Evolutionary conservation across 2,113 vertebrate species (phyloP).

Genomic region (Psittacula cyanocephala): DNA sequence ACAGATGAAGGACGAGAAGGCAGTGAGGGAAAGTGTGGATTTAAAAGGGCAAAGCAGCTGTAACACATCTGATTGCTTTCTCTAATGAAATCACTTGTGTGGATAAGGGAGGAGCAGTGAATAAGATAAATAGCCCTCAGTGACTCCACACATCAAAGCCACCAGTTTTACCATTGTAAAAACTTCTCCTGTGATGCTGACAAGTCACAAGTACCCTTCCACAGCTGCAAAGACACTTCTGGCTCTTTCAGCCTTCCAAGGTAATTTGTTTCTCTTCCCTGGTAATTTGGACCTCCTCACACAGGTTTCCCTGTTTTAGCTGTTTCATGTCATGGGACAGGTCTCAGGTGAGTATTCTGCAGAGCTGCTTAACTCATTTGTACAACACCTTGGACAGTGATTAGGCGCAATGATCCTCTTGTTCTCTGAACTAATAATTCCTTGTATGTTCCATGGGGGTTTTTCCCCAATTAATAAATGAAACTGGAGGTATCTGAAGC

Average conservation of each 20-base stretch:
- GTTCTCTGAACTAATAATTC: background rate
- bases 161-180: background rate
- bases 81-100: background rate
- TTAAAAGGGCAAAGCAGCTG: background rate
- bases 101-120: background rate
- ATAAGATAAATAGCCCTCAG: background rate
- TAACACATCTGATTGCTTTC: background rate
- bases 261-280: background rate
- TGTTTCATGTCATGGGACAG: background rate
- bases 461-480: background rate
- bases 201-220: background rate
- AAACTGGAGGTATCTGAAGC: background rate
- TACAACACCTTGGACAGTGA: background rate
- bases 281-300: background rate
- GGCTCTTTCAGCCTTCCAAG: background rate
- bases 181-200: background rate
- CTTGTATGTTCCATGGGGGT: background rate
- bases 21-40: background rate
- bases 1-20: background rate
- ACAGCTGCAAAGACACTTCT: background rate
- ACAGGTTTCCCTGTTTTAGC: background rate
- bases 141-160: background rate
- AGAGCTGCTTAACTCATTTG: background rate
- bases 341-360: background rate
- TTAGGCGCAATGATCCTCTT: background rate